These are phyloP conservation scores for Leuciscus waleckii DNA, from an alignment of 2,797 vertebrate genomes.

Conservation along the genomic window DNA sequence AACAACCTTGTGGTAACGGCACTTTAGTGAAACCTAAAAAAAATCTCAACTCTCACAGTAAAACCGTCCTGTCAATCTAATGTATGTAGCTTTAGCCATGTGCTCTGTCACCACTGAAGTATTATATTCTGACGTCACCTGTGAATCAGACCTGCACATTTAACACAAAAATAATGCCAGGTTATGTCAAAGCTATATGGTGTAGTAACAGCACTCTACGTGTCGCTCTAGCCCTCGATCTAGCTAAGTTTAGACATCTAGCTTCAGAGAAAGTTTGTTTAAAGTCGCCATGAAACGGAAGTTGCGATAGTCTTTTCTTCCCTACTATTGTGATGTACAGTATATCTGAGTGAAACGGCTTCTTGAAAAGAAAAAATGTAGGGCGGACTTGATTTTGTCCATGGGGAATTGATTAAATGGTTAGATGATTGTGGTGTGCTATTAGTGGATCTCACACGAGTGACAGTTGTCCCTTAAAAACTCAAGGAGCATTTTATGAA, in stretches of 20 bases:
- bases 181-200: not conserved
- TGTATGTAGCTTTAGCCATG: conserved; percentile 1
- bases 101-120: not conserved
- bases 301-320: not conserved
- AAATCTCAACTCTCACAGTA: not conserved
- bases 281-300: not conserved
- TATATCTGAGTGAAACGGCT: not conserved
- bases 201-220: not conserved
- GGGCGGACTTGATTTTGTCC: not conserved
- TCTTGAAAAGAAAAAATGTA: not conserved
- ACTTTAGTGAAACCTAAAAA: not conserved
- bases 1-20: not conserved
- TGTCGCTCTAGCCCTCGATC: not conserved
- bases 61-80: not conserved
- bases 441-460: not conserved
- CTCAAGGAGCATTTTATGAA: not conserved
- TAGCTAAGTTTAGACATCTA: not conserved
- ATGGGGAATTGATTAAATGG: not conserved
- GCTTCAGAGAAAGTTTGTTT: not conserved
- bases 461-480: not conserved
- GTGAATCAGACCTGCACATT: not conserved
- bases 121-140: not conserved
- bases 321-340: not conserved
- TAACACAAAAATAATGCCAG: not conserved
- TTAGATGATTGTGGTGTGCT: not conserved